Base-by-base conservation (phyloP, 2,113 vertebrate genomes). In the Oenanthe oenanthe region DNA sequence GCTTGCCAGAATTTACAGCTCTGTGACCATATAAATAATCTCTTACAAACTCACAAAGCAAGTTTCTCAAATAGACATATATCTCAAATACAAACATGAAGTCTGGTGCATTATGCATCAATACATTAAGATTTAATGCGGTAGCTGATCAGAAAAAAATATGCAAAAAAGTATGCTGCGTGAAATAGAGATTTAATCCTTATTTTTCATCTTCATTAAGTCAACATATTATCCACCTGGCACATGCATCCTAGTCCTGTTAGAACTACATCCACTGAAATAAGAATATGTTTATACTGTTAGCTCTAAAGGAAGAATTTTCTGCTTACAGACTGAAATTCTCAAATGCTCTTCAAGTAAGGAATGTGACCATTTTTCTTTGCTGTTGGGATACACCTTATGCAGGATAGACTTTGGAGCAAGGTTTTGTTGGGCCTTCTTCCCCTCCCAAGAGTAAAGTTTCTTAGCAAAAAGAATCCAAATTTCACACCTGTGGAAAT, bases 1-100 rank as follows among this genome's bases (percentile, higher is more conserved):
- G 62, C 53, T 85, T 90, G 31, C 71, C 72, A 85, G 43, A 90
- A 83, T 95, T 92, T 96, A 95, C 79, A 57, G 45, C 68, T 85
- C 50, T 58, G 42, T 12, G 22, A 38, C 36, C 50, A 17, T 76
- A 22, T 51, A 80, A 95, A 88, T 93, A 73, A 83, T 88, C 67
- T 90, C 54, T 57, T 17, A 2, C n/a, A 77, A 72, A 48, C 48
- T 74, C 71, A 72, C 17, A 53, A 68, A 79, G 40, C 54, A 83
- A 86, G 47, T 83, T 76, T 86, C 36, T 92, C 48, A 90, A 82
- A 62, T 22, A 91, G 62, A 72, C 34, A 31, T 26, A 60, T 68
- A 51, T 40, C 58, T 88, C 48, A 61, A 40, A 83, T 83, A 76
- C 42, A 92, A 83, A 73, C 56, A 83, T 61, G 45, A 42, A 67